These are phyloP conservation scores for Lagorchestes hirsutus DNA, from an alignment of 2,797 vertebrate genomes.

Conservation along the genomic window DNA sequence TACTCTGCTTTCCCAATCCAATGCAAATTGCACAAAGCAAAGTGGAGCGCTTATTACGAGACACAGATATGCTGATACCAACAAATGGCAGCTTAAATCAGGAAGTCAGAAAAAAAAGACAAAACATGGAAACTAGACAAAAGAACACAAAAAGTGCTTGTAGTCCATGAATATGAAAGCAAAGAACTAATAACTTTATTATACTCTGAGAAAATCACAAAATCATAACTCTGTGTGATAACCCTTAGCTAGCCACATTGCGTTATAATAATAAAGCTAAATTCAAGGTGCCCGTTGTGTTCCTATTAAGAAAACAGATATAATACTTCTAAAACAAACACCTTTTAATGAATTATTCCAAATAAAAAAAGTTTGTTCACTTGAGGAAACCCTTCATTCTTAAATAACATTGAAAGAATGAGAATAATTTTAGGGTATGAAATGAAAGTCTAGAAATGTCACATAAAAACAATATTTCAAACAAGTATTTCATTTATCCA, in stretches of 20 bases:
- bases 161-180: not conserved
- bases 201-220: not conserved
- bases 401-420: not conserved
- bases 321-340: not conserved
- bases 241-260: not conserved
- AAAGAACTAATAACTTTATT: not conserved
- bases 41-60: not conserved
- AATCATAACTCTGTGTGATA: not conserved
- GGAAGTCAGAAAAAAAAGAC: not conserved
- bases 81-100: not conserved
- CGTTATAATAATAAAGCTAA: not conserved
- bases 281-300: not conserved
- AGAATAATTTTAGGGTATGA: not conserved
- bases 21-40: not conserved
- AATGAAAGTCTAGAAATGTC: not conserved
- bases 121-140: not conserved
- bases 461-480: not conserved
- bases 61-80: not conserved
- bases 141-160: not conserved
- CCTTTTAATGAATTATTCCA: not conserved
- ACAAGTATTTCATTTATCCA: not conserved
- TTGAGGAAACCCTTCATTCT: not conserved
- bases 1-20: not conserved
- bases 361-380: not conserved
- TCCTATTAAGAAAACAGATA: not conserved